These are phyloP conservation scores for Strix occidentalis DNA, from an alignment of 2,797 vertebrate genomes.

Conservation along the genomic window DNA sequence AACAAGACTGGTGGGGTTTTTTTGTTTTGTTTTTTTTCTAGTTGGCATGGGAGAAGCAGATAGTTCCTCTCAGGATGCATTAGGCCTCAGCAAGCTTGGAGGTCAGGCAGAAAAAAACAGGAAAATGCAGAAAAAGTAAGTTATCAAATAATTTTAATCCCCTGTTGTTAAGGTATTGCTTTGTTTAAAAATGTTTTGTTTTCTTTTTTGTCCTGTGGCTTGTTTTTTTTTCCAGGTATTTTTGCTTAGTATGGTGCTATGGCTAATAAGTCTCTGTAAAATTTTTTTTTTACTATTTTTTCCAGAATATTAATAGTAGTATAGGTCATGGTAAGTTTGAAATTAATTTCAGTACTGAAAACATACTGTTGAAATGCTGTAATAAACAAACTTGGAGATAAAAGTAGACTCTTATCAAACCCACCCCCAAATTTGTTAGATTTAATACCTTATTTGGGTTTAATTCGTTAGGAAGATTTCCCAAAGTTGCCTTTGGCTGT, in stretches of 20 bases:
- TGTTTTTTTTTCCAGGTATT: background rate
- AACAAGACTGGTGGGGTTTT: background rate
- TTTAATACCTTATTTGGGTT: background rate
- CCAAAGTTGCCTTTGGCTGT: background rate
- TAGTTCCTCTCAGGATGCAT: constrained; percentile 83
- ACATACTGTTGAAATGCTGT: background rate
- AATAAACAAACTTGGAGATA: background rate
- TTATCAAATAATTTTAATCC: background rate
- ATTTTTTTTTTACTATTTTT: background rate
- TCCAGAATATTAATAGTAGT: background rate
- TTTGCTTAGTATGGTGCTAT: background rate
- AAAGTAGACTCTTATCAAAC: background rate
- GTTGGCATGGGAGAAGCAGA: constrained; percentile 87
- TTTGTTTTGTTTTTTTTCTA: constrained; percentile 43
- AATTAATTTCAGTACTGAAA: background rate
- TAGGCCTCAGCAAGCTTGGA: constrained; percentile 88
- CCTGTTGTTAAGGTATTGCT: background rate
- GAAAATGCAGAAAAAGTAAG: constrained; percentile 98
- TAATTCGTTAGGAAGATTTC: background rate
- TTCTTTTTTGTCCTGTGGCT: background rate
- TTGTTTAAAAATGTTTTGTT: background rate
- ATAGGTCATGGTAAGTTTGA: background rate
- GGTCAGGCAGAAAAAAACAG: constrained; percentile 93
- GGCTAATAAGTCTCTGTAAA: background rate
- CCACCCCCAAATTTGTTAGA: background rate